Base-by-base conservation (phyloP, 2,113 vertebrate species). In the Pachycephala philippinensis region DNA sequence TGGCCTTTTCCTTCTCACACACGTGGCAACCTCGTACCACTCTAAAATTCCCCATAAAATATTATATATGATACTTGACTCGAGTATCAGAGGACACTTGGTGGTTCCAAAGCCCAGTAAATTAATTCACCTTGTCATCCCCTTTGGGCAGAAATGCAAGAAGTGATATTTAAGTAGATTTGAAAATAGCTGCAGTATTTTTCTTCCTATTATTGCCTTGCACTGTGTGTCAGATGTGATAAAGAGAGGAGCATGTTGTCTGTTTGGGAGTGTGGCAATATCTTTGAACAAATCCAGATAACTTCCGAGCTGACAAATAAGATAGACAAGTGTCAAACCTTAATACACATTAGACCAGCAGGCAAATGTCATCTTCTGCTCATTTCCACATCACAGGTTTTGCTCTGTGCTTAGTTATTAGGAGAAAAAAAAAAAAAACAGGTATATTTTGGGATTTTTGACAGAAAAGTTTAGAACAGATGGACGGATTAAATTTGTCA, bases 321-420 rank as follows among this genome's bases (percentile, higher is more conserved):
- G 96, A 97, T 3, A 89, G 96, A 89, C 96, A 92, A 96, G 88
- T 94, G 93, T 96, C 93, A 92, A 94, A 97, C 45, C 64, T 47
- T 64, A 61, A 92, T 56, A 70, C 37, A 37, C 72, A 19, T 93
- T 60, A 72, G 64, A 84, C 76, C 84, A 87, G 79, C 83, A 81
- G 83, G 88, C 49, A 89, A 84, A 92, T 90, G 92, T 90, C 90
- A 93, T 75, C 71, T 49, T 44, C 71, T 71, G 79, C 86, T 96
- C 64, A 78, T 93, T 95, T 96, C 79, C 96, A 90, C 83, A 82
- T 89, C 86, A 75, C 83, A 64, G 83, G 12, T 75, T 79, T 82
- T 75, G 47, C 71, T 93, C 6, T 84, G 17, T n/a, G 52, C 69
- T 82, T 42, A 33, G 50, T 84, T 92, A 71, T 87, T 84, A 56